Base-by-base conservation (phyloP, 1,140 invertebrate species). In the Pseudobourletiella spinata region DNA sequence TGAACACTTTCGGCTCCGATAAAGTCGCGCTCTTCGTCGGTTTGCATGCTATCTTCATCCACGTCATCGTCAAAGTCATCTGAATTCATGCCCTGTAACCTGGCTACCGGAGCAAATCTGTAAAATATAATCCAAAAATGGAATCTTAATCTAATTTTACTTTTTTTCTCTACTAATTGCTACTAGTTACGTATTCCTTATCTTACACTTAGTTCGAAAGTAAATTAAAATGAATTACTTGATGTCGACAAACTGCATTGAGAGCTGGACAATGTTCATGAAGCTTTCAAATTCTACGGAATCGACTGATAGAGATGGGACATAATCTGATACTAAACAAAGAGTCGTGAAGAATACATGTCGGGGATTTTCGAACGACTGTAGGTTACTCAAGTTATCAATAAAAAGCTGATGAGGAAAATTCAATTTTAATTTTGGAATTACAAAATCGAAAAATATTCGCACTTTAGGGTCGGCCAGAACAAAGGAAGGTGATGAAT, bases 21-120 rank as follows among this genome's bases (percentile, higher is more conserved):
- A n/a, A 11, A 11, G 26, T 54, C 6, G 11, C 25, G 26, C 25
- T 54, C 22, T 25, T 26, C 25, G 20, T 54, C 50, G 30, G 30
- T 28, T 54, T 54, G 16, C 50, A 54, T 54, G 4, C 16, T 28
- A 8, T 54, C 50, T 26, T 54, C 50, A 28, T 54, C 50, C 8
- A 15, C 8, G 20, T 28, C 25, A 4, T 54, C 50, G 28, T 54
- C 50, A 6, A 18, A 11, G 22, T n/a, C 11, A 48, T 48, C 46
- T 20, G 46, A 8, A 18, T 48, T 25, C 18, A 11, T n/a, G 11
- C 6, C 8, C 18, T 8, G 18, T 6, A n/a, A 22, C 24, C 24
- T 48, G 46, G 6, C 22, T 39, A 39, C 32, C n/a, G 32, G 32
- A 39, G 32, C 32, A 39, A 11, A 39, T 39, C 32, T 39, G n/a